Conservation (phyloP, 2,113 vertebrate genomes). For the Gymnocephalus cernua region DNA sequence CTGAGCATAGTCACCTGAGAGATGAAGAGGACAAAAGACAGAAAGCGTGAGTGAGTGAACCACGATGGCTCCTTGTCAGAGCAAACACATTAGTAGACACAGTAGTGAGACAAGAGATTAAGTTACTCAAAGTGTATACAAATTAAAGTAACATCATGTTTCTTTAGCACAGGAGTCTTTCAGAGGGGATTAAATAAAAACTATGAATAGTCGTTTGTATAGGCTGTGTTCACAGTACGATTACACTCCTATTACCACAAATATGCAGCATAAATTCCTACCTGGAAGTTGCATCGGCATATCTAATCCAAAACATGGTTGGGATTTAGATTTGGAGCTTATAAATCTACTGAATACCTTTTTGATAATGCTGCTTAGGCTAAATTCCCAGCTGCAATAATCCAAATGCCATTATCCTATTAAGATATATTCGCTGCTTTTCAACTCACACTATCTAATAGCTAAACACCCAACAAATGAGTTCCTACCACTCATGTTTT, state of each 20-base stretch:
- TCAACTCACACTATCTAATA: conserved; percentile 56
- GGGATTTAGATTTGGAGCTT: conserved; percentile 79
- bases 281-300: conserved; percentile 77
- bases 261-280: conserved; percentile 63
- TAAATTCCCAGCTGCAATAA: conserved; percentile 76
- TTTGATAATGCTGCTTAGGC: conserved; percentile 80
- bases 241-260: conserved; percentile 62
- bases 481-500: conserved; percentile 38
- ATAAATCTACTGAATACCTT: conserved; percentile 78
- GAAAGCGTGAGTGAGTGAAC: conserved; percentile 25
- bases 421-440: conserved; percentile 74
- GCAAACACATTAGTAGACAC: neutral
- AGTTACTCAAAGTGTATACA: conserved; percentile 23
- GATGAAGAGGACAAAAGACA: neutral
- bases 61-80: conserved; percentile 7
- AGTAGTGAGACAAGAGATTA: conserved; percentile 23
- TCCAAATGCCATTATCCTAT: conserved; percentile 79
- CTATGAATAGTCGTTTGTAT: conserved; percentile 46
- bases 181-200: conserved; percentile 57
- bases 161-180: conserved; percentile 36
- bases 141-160: conserved; percentile 43
- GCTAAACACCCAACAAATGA: conserved; percentile 55
- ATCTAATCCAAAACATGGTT: conserved; percentile 78
- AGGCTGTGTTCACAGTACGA: conserved; percentile 48
- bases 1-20: conserved; percentile 93